A percentile compares a stretch with the other conserved stretches of the same genome.
These are phyloP conservation scores for Buteo buteo DNA, from an alignment of 2,113 vertebrate species.

Conservation along the genomic window DNA sequence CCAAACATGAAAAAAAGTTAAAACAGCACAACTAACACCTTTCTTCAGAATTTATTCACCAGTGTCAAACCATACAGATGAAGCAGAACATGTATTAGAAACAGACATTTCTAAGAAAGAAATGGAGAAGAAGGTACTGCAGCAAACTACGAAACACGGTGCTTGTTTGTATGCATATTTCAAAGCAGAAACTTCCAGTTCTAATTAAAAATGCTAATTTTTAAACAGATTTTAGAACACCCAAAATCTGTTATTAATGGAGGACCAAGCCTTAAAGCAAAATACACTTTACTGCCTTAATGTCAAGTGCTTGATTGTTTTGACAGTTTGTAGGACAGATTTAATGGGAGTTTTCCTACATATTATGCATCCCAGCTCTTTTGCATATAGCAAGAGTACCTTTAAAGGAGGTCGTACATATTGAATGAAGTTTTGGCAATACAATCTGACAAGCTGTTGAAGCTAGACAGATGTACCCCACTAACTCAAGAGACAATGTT, in stretches of 20 bases:
- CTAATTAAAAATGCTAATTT: background rate
- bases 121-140: background rate
- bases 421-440: constrained; percentile 47
- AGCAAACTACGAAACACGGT: background rate
- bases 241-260: background rate
- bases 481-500: constrained; percentile 51
- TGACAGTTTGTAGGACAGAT: constrained; percentile 9
- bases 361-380: background rate
- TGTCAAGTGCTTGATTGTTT: constrained; percentile 7
- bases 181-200: background rate
- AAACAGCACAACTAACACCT: background rate
- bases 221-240: background rate
- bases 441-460: constrained; percentile 48
- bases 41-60: background rate
- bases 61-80: background rate
- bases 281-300: background rate
- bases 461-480: constrained; percentile 54
- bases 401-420: background rate
- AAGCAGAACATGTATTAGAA: background rate
- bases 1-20: background rate
- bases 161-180: background rate
- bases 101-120: background rate
- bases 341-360: background rate
- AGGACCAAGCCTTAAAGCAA: background rate
- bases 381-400: background rate